Base-by-base conservation (phyloP, 2,888 invertebrate species). In the Sarcophaga rosellei region DNA sequence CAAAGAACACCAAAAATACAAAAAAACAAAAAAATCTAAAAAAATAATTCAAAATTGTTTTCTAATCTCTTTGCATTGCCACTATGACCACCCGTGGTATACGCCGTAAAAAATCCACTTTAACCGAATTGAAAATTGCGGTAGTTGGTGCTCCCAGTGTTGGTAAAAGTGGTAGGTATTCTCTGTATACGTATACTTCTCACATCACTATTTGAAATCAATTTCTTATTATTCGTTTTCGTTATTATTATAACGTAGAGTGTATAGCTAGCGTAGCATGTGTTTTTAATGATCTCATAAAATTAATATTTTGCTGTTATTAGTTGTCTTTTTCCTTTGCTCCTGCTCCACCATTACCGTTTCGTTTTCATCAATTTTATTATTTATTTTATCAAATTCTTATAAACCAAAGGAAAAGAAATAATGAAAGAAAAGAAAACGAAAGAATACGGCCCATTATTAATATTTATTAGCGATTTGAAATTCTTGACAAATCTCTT, bases 81-180 rank as follows among this genome's bases (percentile, higher is more conserved):
- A 59, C 23, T 35, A 96, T 96, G 96, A 95, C 97, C 90, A 95
- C 97, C 89, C 95, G 97, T 90, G 97, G 96, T 70, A 97, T 98
- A 89, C 95, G 97, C 89, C 95, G 97, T 90, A 98, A 98, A 94
- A 98, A 98, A 94, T 97, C 97, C 66, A 96, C 97, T 89, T 94
- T 98, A 88, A 96, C 97, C 86, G 98, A 98, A 94, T 96, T 98
- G 89, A 98, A 98, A 94, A 96, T 98, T 90, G 97, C 97, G 63
- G 97, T 98, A 89, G 94, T 98, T 89, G 98, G 98, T 81, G 97
- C 97, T 81, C 97, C 97, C 20, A 96, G 96, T 88, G 98, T 98
- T 88, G 98, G 98, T 87, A 98, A 98, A 94, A 98, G 97, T 93
- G 98, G 98, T 98, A 95, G 94, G 95, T 88, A 74, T 65, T 57